Base-by-base conservation (phyloP, 2,888 invertebrate genomes). In the Pollenia amentaria region DNA sequence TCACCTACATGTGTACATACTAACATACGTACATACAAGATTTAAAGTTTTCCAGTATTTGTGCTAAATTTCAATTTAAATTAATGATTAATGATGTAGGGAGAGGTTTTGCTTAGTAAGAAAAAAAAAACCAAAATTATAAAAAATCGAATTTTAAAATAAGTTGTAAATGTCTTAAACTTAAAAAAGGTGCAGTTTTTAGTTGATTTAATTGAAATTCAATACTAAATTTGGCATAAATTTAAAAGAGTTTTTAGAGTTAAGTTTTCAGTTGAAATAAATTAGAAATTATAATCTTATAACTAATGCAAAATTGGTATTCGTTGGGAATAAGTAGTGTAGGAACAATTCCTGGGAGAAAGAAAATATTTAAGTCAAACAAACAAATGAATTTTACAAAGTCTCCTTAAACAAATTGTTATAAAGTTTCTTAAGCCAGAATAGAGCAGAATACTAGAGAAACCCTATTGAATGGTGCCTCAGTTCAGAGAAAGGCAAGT, bases 31-130 rank as follows among this genome's bases (percentile, higher is more conserved):
- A 21, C 2, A 21, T 42, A 29, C 29, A 64, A 62, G n/a, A 10
- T 21, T 53, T 70, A 14, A 18, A 53, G 14, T 21, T 44, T 42
- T 21, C 10, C 44, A 29, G 42, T 57, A 42, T 21, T 18, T 51
- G 51, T 72, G 16, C 72, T 84, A 16, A 55, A 72, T 65, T 73
- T 84, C 51, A 78, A 84, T 73, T 73, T 78, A 78, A 78, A 73
- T 84, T 84, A 80, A 83, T 87, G 87, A 87, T 87, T 87, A 87
- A 87, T 87, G 87, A 84, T 76, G 67, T 69, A 60, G 84, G 80
- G 84, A 84, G 83, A 84, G 87, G 87, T 84, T 84, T 38, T 44
- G 9, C n/a, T 42, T 12, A n/a, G 10, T 29, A 44, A 51, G 8
- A 65, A 29, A 65, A 18, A 7, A 18, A 38, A 18, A 65, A 21